phyloP scores from a whole-genome alignment of 2,797 vertebrate species.

The Pipistrellus kuhlii region DNA sequence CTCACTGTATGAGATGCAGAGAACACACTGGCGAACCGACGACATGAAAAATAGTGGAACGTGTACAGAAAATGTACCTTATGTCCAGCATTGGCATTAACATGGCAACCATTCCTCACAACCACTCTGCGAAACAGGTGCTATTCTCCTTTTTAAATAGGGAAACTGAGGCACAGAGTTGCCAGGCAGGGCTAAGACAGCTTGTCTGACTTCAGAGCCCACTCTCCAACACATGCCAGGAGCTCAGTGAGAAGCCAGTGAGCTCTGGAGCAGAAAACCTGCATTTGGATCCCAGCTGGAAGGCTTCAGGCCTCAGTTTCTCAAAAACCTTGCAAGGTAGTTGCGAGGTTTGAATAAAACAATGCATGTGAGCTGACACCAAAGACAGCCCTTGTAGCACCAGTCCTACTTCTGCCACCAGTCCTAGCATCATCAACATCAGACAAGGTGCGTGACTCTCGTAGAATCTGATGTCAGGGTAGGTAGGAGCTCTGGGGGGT shows the following conservation, averaged over 20 bases:
- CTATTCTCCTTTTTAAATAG: background rate
- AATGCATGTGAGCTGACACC: accelerated
- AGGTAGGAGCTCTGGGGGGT: background rate
- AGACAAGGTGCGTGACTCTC: background rate
- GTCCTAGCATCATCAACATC: background rate
- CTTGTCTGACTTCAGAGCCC: background rate
- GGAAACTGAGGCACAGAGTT: background rate
- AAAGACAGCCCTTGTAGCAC: accelerated
- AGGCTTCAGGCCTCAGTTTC: background rate
- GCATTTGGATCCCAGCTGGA: background rate
- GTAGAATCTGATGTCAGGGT: background rate
- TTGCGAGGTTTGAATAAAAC: background rate
- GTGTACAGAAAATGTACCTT: accelerated
- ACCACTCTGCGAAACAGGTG: background rate
- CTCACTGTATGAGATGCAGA: background rate
- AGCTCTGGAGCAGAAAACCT: background rate
- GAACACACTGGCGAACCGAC: accelerated
- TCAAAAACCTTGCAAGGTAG: background rate
- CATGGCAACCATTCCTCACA: accelerated
- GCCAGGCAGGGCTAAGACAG: background rate
- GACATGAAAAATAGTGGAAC: accelerated
- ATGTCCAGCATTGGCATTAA: accelerated
- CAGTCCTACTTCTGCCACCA: background rate
- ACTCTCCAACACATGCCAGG: background rate
- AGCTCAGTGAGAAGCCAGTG: background rate